phyloP scores from a whole-genome alignment of 2,888 invertebrate species.

The Dastarcus helophoroides region DNA sequence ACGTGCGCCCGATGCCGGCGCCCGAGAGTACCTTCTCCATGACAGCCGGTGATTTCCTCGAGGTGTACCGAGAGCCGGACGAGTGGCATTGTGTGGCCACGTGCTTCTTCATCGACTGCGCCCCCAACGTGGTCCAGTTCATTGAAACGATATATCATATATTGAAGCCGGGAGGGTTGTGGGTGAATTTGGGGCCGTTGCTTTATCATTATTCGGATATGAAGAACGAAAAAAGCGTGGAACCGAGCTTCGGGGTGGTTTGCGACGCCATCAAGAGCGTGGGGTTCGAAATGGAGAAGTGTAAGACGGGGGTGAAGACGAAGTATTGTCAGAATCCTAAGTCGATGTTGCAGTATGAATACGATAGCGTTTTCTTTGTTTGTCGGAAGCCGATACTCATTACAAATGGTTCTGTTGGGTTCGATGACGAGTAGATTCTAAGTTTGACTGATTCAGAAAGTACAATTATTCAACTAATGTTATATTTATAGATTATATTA shows the following conservation, averaged over 20 bases:
- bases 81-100: slow-evolving; percentile 90
- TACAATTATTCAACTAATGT: too few relatives aligned
- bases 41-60: slow-evolving; percentile 94
- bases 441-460: too few relatives aligned
- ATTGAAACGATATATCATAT: slow-evolving; percentile 86
- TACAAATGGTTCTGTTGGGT: too few relatives aligned
- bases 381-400: slow-evolving; percentile 58
- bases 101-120: slow-evolving; percentile 98
- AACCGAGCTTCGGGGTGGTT: slow-evolving; percentile 67
- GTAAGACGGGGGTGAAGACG: slow-evolving; percentile 66
- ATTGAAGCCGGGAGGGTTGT: slow-evolving; percentile 77
- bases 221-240: slow-evolving; percentile 77
- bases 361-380: slow-evolving; percentile 85
- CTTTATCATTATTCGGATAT: slow-evolving; percentile 85
- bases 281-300: slow-evolving; percentile 76
- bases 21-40: slow-evolving; percentile 72
- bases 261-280: slow-evolving; percentile 67
- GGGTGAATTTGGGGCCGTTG: slow-evolving; percentile 87
- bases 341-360: slow-evolving; percentile 88
- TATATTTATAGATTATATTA: too few relatives aligned
- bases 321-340: slow-evolving; percentile 86
- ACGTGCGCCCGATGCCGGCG: slow-evolving; percentile 64
- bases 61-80: slow-evolving; percentile 63
- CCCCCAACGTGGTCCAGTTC: slow-evolving; percentile 89
- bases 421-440: too few relatives aligned